These are phyloP conservation scores for Styela clava DNA, from an alignment of 23 tunicate species.

Conservation along the genomic window DNA sequence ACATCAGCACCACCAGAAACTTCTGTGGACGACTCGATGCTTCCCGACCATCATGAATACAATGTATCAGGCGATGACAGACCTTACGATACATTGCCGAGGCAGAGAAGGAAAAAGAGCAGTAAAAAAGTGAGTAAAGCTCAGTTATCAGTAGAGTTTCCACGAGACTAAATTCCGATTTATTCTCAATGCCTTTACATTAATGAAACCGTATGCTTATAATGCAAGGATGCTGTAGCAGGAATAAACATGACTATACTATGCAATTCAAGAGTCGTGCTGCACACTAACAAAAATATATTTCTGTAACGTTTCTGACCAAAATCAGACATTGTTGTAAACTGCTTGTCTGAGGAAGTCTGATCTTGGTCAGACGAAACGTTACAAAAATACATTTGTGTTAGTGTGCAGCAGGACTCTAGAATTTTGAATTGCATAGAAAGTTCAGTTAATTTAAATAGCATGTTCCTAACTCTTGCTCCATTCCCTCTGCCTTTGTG, in stretches of 20 bases:
- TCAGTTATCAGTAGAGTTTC: too few relatives aligned
- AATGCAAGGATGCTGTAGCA: neutral
- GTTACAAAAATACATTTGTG: neutral
- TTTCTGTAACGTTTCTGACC: too few relatives aligned
- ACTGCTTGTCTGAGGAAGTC: too few relatives aligned
- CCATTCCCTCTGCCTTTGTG: too few relatives aligned
- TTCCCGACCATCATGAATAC: slow-evolving; percentile 1
- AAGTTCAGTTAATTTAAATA: too few relatives aligned
- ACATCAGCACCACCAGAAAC: slow-evolving; percentile 18
- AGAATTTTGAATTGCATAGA: too few relatives aligned
- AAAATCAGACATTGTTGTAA: too few relatives aligned
- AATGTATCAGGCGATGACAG: neutral
- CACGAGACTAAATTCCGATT: too few relatives aligned
- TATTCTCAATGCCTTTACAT: neutral
- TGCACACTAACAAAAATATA: too few relatives aligned
- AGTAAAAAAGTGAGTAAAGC: neutral
- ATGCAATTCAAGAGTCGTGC: too few relatives aligned
- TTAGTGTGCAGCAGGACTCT: neutral
- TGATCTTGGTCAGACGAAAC: neutral
- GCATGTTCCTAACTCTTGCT: too few relatives aligned
- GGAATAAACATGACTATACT: too few relatives aligned
- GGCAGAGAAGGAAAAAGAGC: slow-evolving; percentile 20
- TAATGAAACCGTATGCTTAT: neutral
- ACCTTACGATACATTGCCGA: slow-evolving; percentile 19
- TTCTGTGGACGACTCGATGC: slow-evolving; percentile 10